These are phyloP conservation scores for Rhaphigaster nebulosa DNA, from an alignment of 2,888 invertebrate genomes.

Conservation along the genomic window DNA sequence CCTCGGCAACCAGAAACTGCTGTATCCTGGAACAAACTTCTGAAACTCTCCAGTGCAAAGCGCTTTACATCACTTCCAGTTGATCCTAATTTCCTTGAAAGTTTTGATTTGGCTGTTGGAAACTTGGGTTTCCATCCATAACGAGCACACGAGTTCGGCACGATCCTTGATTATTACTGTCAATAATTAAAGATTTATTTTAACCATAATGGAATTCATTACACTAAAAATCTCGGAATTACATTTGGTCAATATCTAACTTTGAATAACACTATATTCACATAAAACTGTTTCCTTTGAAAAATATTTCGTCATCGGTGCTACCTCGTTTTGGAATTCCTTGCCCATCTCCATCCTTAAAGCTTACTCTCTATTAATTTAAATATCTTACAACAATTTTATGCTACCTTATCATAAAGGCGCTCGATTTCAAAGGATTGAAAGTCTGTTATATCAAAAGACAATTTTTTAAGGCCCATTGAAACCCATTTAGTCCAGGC, in stretches of 20 bases:
- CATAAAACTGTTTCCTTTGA: too few species aligned
- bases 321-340: too few species aligned
- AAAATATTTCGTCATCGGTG: too few species aligned
- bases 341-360: too few species aligned
- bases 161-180: background rate
- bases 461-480: too few species aligned
- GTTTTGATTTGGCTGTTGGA: conserved; percentile 22
- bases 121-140: background rate
- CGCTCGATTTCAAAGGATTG: too few species aligned
- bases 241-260: background rate
- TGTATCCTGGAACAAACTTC: background rate
- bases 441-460: too few species aligned
- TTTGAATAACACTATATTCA: too few species aligned
- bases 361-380: too few species aligned
- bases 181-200: background rate
- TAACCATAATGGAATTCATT: background rate
- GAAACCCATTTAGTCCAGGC: too few species aligned
- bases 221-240: background rate
- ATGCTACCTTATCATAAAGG: too few species aligned
- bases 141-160: background rate
- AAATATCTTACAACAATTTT: too few species aligned
- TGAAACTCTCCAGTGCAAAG: background rate
- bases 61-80: background rate
- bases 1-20: conserved; percentile 12
- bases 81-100: conserved; percentile 23